These are phyloP conservation scores for Philhelius pedissequus DNA, from an alignment of 2,888 invertebrate genomes.

Conservation along the genomic window DNA sequence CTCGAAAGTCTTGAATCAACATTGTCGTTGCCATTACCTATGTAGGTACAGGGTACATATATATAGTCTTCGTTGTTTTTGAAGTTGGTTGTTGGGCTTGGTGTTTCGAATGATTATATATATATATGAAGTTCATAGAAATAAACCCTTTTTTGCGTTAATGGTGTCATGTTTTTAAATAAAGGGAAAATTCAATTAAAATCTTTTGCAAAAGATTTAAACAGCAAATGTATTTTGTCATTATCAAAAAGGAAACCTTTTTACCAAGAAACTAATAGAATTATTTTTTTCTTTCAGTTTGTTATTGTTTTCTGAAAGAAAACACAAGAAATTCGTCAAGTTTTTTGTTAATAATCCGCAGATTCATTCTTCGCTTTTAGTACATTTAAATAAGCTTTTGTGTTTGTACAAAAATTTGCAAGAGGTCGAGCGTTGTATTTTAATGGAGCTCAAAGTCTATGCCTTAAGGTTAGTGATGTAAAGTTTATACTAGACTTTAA, in stretches of 20 bases:
- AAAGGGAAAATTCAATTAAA: slow-evolving; percentile 62
- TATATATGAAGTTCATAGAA: not conserved
- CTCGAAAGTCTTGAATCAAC: slow-evolving; percentile 24
- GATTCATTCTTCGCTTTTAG: too few relatives aligned
- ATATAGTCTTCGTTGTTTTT: not conserved
- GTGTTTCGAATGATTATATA: too few relatives aligned
- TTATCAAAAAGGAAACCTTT: slow-evolving; percentile 39
- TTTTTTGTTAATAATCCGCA: not conserved
- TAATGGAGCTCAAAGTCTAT: too few relatives aligned
- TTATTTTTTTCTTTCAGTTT: slow-evolving; percentile 7
- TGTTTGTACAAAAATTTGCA: too few relatives aligned
- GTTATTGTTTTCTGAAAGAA: not conserved
- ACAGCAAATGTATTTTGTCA: slow-evolving; percentile 29
- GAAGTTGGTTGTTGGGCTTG: not conserved
- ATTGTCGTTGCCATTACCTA: not conserved
- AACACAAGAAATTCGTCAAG: not conserved
- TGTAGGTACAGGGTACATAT: too few relatives aligned
- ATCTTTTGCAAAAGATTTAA: slow-evolving; percentile 61
- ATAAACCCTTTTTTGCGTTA: not conserved
- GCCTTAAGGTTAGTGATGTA: too few relatives aligned
- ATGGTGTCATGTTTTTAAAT: slow-evolving; percentile 11
- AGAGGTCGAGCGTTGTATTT: too few relatives aligned
- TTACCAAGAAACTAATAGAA: slow-evolving; percentile 21
- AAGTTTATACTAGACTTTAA: too few relatives aligned
- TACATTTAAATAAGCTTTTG: too few relatives aligned